Evolutionary conservation across 1,140 invertebrate genomes (phyloP).

Genomic region (Pseudomyrmex gracilis): DNA sequence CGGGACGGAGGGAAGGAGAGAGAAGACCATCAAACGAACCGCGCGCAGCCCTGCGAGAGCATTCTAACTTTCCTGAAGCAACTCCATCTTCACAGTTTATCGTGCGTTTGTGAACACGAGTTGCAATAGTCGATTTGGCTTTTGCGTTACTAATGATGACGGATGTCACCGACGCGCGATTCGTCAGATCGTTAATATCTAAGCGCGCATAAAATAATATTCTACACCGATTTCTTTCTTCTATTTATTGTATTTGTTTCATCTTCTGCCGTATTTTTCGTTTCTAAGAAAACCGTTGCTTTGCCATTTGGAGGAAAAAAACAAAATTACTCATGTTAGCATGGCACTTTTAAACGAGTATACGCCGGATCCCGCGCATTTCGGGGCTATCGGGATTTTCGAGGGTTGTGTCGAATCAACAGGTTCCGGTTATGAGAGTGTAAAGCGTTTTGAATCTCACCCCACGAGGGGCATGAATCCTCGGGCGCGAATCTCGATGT

Average conservation of each 20-base stretch:
- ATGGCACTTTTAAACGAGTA: not conserved
- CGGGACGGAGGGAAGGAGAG: conserved; percentile 3
- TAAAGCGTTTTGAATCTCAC: conserved; percentile 85
- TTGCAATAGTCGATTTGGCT: conserved; percentile 42
- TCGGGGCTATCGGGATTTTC: conserved; percentile 58
- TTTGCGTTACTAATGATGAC: conserved; percentile 47
- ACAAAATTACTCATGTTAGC: not conserved
- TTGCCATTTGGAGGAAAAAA: not conserved
- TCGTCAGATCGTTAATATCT: conserved; percentile 10
- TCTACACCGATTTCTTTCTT: not conserved
- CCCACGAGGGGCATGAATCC: conserved; percentile 82
- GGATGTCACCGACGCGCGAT: not conserved
- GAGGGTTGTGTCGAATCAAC: conserved; percentile 79
- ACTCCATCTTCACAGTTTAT: conserved; percentile 72
- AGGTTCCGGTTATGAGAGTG: conserved; percentile 84
- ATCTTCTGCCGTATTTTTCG: no score
- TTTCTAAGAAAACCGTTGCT: no score
- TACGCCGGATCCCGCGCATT: conserved; percentile 14
- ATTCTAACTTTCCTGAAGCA: conserved; percentile 69
- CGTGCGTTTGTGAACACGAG: conserved; percentile 61
- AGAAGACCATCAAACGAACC: conserved; percentile 72
- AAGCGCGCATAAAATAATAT: not conserved
- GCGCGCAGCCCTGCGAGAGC: conserved; percentile 64
- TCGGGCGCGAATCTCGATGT: conserved; percentile 79
- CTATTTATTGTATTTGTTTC: not conserved